Base-by-base conservation (phyloP, 2,113 vertebrate genomes). In the Nerophis lumbriciformis region DNA sequence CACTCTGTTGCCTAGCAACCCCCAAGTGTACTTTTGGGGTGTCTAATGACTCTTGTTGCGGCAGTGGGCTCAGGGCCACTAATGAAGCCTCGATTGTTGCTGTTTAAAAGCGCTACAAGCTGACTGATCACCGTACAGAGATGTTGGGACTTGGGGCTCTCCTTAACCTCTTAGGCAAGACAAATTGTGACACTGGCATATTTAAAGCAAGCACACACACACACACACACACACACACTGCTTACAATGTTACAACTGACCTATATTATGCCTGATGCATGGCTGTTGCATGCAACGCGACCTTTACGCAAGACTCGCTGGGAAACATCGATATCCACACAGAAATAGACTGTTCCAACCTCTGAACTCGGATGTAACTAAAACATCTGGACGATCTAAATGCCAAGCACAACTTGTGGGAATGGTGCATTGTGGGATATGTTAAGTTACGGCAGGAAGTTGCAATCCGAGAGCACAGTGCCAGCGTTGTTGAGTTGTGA, bases 41-140 rank as follows among this genome's bases (percentile, higher is more conserved):
- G 84, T 75, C 79, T 87, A 88, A 87, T 90, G 88, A 89, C 85
- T 90, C 72, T 85, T 81, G 88, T 85, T 88, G 84, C 87, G 67
- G 81, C 72, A 55, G 70, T 51, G 78, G 55, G 79, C 84, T 83
- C 77, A 37, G 73, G 84, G 83, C 79, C 76, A 76, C 84, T 90
- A 88, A 90, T 81, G 76, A 81, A 86, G 77, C 80, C 66, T 72
- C 82, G 88, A 84, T 88, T 65, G 54, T 66, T 72, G 59, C 66
- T 62, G 62, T 81, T 88, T 85, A 81, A 82, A 66, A 80, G 68
- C 65, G 68, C 66, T 74, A 59, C 70, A 84, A 82, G 78, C 69
- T 82, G 81, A 87, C 74, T 79, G 85, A 90, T 89, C 84, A 85
- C 75, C 62, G 64, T 53, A 54, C 39, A 63, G 79, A 78, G 84